Evolutionary conservation across 2,113 vertebrate species (phyloP).

Genomic region (Turnix velox): DNA sequence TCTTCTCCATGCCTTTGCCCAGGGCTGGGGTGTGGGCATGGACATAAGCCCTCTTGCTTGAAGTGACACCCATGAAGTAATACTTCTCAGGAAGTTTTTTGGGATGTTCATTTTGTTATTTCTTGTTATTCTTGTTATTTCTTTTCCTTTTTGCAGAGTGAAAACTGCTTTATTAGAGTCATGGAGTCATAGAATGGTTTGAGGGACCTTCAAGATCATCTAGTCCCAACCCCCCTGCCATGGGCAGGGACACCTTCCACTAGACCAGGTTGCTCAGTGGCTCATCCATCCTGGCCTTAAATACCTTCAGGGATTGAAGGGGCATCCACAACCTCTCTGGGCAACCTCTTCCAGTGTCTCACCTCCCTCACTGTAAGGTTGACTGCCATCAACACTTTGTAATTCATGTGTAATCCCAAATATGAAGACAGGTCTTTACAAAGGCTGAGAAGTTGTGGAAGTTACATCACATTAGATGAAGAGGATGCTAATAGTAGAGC

Average conservation of each 20-base stretch:
- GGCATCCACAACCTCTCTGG: too few relatives aligned
- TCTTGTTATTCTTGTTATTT: neutral
- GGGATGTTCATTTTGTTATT: too few relatives aligned
- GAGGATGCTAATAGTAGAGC: neutral
- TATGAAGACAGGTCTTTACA: neutral
- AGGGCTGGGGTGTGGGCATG: rapidly evolving
- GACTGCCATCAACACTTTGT: neutral
- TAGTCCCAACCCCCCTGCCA: too few relatives aligned
- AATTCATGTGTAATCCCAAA: neutral
- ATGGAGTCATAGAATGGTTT: too few relatives aligned
- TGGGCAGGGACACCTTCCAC: too few relatives aligned
- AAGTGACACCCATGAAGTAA: neutral
- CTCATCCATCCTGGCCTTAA: too few relatives aligned
- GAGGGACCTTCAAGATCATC: too few relatives aligned
- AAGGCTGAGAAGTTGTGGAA: neutral
- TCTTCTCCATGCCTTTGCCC: neutral
- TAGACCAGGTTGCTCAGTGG: too few relatives aligned
- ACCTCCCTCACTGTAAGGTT: too few relatives aligned
- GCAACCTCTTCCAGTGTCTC: too few relatives aligned
- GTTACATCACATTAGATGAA: neutral
- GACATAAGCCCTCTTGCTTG: neutral
- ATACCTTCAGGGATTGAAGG: too few relatives aligned
- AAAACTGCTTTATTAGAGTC: neutral
- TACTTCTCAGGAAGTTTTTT: neutral
- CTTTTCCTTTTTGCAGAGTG: neutral